phyloP scores from a whole-genome alignment of 2,888 invertebrate genomes.

The Phanerotoma sp. region DNA sequence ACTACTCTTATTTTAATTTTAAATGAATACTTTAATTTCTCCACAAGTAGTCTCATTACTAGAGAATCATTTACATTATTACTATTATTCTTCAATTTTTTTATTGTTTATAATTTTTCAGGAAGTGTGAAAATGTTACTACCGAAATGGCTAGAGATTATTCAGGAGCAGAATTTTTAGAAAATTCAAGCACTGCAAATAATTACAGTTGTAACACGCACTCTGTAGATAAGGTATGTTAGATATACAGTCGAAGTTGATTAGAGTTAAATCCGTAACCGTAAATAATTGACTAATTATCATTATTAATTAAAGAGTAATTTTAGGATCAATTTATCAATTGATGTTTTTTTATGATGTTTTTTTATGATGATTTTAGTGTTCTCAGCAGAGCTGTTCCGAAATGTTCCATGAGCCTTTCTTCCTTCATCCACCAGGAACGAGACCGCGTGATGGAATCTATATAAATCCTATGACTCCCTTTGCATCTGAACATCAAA shows the following conservation, averaged over 20 bases:
- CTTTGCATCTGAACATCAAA: constrained; percentile 46
- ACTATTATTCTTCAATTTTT: neutral
- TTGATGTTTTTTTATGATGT: too few relatives aligned
- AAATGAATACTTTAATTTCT: too few relatives aligned
- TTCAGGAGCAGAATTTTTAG: constrained; percentile 49
- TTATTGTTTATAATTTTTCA: neutral
- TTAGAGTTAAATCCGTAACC: too few relatives aligned
- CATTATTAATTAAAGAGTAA: neutral
- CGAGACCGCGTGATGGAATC: constrained; percentile 71
- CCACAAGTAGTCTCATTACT: neutral
- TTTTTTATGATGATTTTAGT: constrained; percentile 45
- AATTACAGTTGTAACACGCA: constrained; percentile 51
- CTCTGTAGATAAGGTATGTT: constrained; percentile 49
- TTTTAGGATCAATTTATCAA: too few relatives aligned
- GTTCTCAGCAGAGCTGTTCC: constrained; percentile 47
- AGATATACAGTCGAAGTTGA: too few relatives aligned
- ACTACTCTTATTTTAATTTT: too few relatives aligned
- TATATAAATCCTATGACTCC: constrained; percentile 81
- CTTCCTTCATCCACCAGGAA: constrained; percentile 53
- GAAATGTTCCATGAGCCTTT: constrained; percentile 56
- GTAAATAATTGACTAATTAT: neutral
- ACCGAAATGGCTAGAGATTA: constrained; percentile 50
- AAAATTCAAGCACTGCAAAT: constrained; percentile 52
- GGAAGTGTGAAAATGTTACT: constrained; percentile 40
- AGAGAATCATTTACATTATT: neutral